phyloP scores from a whole-genome alignment of 2,113 vertebrate species.

The Merops nubicus region DNA sequence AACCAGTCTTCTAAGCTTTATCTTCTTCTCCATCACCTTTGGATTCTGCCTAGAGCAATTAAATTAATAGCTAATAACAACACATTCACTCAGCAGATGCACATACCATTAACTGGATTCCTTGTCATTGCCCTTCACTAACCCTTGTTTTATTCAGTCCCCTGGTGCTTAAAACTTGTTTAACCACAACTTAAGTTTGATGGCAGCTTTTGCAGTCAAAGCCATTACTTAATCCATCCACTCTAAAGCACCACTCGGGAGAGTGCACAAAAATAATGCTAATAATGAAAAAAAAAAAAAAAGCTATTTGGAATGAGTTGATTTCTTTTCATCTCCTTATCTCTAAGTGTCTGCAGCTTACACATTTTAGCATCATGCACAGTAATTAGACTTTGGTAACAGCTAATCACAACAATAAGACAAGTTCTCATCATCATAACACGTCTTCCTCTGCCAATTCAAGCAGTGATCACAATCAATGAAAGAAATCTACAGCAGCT shows the following conservation, averaged over 20 bases:
- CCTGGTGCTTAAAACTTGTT: not conserved
- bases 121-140: constrained; percentile 4
- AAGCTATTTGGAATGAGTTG: not conserved
- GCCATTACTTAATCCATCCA: not conserved
- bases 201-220: constrained; percentile 7
- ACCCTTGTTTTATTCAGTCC: not conserved
- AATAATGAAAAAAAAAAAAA: not conserved
- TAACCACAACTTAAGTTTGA: not conserved
- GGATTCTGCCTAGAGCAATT: not conserved
- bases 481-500: constrained; percentile 8
- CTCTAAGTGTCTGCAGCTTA: constrained; percentile 23
- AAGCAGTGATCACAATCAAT: constrained; percentile 17
- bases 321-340: constrained; percentile 51
- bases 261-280: not conserved
- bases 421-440: constrained; percentile 41
- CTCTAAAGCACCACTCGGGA: not conserved
- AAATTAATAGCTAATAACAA: constrained; percentile 20
- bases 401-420: constrained; percentile 58
- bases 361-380: constrained; percentile 1
- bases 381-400: constrained; percentile 52
- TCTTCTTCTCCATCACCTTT: not conserved
- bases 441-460: constrained; percentile 51
- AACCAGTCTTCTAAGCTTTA: not conserved
- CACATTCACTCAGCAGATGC: not conserved
- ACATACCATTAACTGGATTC: not conserved